Conservation (phyloP, 2,113 vertebrate species). For the Peromyscus leucopus region DNA sequence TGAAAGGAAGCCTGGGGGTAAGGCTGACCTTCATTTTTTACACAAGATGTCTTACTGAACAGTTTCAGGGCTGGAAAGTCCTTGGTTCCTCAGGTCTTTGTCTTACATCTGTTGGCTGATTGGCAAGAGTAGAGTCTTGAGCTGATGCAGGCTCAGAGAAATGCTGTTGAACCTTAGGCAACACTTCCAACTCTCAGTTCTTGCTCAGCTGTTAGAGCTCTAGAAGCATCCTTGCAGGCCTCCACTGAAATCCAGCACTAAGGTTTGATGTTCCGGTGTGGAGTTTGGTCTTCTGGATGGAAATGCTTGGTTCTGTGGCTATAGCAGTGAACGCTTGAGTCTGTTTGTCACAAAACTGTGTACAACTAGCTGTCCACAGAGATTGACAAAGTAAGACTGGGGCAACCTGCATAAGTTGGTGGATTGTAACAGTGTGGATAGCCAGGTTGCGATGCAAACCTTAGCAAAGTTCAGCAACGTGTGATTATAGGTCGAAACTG, state of each 20-base stretch:
- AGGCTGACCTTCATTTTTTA: slow-evolving; percentile 91
- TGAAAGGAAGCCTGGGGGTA: slow-evolving; percentile 95
- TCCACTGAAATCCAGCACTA: not conserved
- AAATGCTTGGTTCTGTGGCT: not conserved
- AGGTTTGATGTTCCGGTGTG: not conserved
- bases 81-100: slow-evolving; percentile 93
- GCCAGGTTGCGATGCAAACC: not conserved
- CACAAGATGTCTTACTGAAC: slow-evolving; percentile 89
- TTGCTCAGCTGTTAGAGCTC: too few relatives aligned
- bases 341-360: not conserved
- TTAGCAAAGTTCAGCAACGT: not conserved
- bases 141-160: slow-evolving; percentile 94
- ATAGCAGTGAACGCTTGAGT: not conserved
- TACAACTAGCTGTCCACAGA: not conserved
- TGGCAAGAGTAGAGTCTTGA: slow-evolving; percentile 88
- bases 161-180: not conserved
- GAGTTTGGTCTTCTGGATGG: not conserved
- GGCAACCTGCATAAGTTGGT: not conserved
- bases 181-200: not conserved
- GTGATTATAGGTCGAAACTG: not conserved
- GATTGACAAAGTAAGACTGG: too few relatives aligned
- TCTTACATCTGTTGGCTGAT: slow-evolving; percentile 93
- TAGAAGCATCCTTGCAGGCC: too few relatives aligned
- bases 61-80: slow-evolving; percentile 91
- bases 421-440: not conserved